phyloP scores from a whole-genome alignment of 2,888 invertebrate species.

The Macrosiphum euphorbiae region DNA sequence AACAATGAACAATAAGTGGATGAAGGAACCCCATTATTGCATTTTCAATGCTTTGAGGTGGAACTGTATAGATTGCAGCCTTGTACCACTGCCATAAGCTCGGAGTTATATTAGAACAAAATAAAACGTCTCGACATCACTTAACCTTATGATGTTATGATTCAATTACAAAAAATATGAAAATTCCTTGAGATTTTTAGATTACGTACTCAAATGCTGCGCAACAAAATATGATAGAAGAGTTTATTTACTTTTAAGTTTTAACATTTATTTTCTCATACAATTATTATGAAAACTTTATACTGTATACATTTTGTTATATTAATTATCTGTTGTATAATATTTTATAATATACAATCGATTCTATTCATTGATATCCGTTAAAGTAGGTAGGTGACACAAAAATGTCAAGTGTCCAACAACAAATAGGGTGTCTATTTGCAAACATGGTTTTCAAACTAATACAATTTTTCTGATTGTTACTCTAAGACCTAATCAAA shows the following conservation, averaged over 20 bases:
- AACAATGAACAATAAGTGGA: slow-evolving; percentile 26
- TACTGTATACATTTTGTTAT: background rate
- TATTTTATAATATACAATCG: too few relatives aligned
- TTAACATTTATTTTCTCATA: too few relatives aligned
- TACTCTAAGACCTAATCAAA: background rate
- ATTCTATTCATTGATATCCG: background rate
- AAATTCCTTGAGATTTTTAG: background rate
- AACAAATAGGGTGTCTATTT: background rate
- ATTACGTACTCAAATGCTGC: background rate
- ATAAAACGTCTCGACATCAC: background rate
- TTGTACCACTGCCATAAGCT: slow-evolving; percentile 6
- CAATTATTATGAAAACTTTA: background rate
- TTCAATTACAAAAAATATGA: background rate
- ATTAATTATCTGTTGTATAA: background rate
- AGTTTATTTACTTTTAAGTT: background rate
- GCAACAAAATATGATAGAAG: background rate
- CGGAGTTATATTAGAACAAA: background rate
- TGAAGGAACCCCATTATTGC: slow-evolving; percentile 17
- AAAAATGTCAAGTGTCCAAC: background rate
- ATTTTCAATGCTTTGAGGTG: slow-evolving; percentile 35
- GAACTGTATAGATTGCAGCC: background rate
- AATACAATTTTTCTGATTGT: background rate
- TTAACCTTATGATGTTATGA: background rate
- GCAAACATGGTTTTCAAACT: background rate
- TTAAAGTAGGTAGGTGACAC: background rate